A percentile compares a stretch with the other conserved stretches of the same genome.
phyloP scores from a whole-genome alignment of 2,888 invertebrate genomes.

The Andrena camellia region DNA sequence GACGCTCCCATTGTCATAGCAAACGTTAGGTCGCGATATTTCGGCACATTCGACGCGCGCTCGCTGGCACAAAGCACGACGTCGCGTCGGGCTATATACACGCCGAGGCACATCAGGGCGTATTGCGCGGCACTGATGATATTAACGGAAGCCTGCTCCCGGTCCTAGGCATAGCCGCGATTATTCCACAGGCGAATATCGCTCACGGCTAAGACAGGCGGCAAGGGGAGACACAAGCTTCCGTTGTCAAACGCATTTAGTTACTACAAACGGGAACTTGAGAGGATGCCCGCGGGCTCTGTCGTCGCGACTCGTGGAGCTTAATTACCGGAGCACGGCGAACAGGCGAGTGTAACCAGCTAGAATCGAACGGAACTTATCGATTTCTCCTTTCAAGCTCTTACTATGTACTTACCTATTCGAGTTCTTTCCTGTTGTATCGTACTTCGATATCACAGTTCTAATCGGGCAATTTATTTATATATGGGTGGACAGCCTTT shows the following conservation, averaged over 20 bases:
- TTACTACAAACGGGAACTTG: conserved; percentile 83
- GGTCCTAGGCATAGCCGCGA: conserved; percentile 37
- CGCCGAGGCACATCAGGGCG: conserved; percentile 1
- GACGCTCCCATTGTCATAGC: neutral
- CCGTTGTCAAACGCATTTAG: conserved; percentile 85
- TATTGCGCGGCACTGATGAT: conserved; percentile 28
- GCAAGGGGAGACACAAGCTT: conserved; percentile 80
- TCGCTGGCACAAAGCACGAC: neutral
- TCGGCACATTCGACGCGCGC: no score
- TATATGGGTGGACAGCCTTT: no score
- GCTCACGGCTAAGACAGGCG: conserved; percentile 77
- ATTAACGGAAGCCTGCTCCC: conserved; percentile 52
- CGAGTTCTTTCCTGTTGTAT: no score
- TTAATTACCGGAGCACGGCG: conserved; percentile 78
- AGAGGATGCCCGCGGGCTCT: conserved; percentile 76
- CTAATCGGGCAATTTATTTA: no score
- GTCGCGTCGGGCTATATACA: neutral
- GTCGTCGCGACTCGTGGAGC: conserved; percentile 80
- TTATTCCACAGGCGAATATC: conserved; percentile 63
- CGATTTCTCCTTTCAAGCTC: neutral
- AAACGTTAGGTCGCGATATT: neutral
- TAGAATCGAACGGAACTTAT: conserved; percentile 26
- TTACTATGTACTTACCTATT: no score
- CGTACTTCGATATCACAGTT: no score
- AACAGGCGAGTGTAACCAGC: conserved; percentile 34